phyloP scores from a whole-genome alignment of 1,140 invertebrate species.

The Drosophila obscura region DNA sequence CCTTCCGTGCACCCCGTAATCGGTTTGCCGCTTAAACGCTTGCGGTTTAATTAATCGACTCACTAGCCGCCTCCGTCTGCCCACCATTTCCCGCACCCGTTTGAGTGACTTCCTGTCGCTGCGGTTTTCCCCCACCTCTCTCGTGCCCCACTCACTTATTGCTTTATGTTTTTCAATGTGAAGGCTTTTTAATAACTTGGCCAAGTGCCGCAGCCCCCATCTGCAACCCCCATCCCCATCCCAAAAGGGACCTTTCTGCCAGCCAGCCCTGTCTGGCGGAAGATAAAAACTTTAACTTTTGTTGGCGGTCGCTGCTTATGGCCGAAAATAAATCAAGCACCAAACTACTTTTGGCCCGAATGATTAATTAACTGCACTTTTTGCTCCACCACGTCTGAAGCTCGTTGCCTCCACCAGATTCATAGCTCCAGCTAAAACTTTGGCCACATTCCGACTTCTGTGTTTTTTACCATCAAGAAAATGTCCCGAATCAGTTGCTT shows the following conservation, averaged over 20 bases:
- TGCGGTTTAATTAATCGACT: constrained; percentile 80
- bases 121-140: constrained; percentile 15
- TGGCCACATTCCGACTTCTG: no score
- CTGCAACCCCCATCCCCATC: not conserved
- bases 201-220: constrained; percentile 13
- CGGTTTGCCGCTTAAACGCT: constrained; percentile 75
- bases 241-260: not conserved
- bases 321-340: constrained; percentile 75
- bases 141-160: not conserved
- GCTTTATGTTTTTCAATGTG: constrained; percentile 30
- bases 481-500: no score
- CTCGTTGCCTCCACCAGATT: constrained; percentile 1
- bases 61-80: not conserved
- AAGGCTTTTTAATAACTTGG: constrained; percentile 63
- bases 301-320: constrained; percentile 52
- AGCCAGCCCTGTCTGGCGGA: constrained; percentile 25
- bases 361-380: constrained; percentile 81
- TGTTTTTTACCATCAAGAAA: no score
- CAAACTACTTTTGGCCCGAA: constrained; percentile 70
- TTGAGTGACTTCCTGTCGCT: constrained; percentile 41
- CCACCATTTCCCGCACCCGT: not conserved
- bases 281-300: constrained; percentile 72
- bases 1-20: constrained; percentile 15
- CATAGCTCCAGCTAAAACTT: not conserved
- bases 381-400: constrained; percentile 54